phyloP scores from a whole-genome alignment of 2,888 invertebrate genomes.

The Drosophila sordidula region DNA sequence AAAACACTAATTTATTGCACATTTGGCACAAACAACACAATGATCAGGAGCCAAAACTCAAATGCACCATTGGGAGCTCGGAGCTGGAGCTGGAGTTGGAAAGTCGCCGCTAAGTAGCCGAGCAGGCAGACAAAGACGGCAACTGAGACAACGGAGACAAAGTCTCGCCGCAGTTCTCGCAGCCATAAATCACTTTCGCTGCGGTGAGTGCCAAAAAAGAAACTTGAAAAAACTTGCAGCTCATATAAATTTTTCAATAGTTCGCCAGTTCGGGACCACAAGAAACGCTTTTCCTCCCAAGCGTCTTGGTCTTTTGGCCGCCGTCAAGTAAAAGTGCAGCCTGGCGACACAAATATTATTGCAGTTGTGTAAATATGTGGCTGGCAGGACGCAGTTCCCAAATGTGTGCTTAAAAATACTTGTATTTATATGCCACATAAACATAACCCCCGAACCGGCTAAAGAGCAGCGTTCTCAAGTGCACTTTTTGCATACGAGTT shows the following conservation, averaged over 20 bases:
- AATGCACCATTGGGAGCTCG: slow-evolving; percentile 53
- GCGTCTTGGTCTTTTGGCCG: slow-evolving; percentile 43
- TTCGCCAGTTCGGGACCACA: slow-evolving; percentile 13
- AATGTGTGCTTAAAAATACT: slow-evolving; percentile 60
- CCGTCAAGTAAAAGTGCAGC: slow-evolving; percentile 47
- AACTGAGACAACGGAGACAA: slow-evolving; percentile 48
- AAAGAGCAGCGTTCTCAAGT: slow-evolving; percentile 60
- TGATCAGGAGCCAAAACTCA: slow-evolving; percentile 63
- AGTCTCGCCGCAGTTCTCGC: slow-evolving; percentile 69
- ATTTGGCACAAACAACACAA: slow-evolving; percentile 77
- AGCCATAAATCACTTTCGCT: slow-evolving; percentile 81
- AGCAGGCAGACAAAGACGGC: slow-evolving; percentile 30
- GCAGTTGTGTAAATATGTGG: slow-evolving; percentile 72
- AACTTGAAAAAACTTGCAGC: slow-evolving; percentile 32
- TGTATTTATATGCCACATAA: slow-evolving; percentile 61
- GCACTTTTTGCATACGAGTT: slow-evolving; percentile 70
- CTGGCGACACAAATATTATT: slow-evolving; percentile 69
- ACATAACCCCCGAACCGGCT: slow-evolving; percentile 60
- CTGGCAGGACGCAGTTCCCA: slow-evolving; percentile 54
- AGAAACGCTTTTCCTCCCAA: slow-evolving; percentile 32
- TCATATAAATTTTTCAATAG: slow-evolving; percentile 59
- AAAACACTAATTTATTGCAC: slow-evolving; percentile 80
- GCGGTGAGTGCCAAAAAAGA: slow-evolving; percentile 25
- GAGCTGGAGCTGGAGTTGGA: slow-evolving; percentile 23
- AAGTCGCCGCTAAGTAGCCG: slow-evolving; percentile 58